Percentiles rank a stretch among this genome's conserved stretches.
Evolutionary conservation across 2,888 invertebrate species (phyloP).

Genomic region (Oligia strigilis): DNA sequence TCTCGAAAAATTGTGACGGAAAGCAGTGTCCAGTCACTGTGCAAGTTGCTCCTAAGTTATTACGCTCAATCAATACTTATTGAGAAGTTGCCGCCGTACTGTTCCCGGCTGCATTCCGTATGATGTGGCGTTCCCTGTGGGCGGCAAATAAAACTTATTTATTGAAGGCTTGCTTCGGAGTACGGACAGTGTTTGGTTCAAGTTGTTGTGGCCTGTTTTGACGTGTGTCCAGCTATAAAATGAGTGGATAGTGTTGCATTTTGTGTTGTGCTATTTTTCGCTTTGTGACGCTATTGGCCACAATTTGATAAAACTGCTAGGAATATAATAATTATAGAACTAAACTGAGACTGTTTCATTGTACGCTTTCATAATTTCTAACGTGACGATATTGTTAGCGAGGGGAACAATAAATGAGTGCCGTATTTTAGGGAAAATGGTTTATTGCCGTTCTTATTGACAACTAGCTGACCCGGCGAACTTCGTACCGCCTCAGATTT

Average conservation of each 20-base stretch:
- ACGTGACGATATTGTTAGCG: neutral
- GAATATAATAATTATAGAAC: neutral
- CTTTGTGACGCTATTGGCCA: neutral
- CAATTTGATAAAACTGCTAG: neutral
- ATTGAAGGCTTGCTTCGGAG: constrained; percentile 43
- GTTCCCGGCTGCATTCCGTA: constrained; percentile 63
- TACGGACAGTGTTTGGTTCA: constrained; percentile 35
- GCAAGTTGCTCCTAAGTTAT: constrained; percentile 66
- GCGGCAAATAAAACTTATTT: constrained; percentile 63
- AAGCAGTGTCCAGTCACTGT: constrained; percentile 63
- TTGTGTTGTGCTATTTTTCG: constrained; percentile 15
- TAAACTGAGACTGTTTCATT: neutral
- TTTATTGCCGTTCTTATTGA: too few species aligned
- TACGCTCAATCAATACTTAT: constrained; percentile 75
- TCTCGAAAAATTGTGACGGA: constrained; percentile 60
- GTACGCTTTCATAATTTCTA: neutral
- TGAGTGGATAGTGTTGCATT: constrained; percentile 31
- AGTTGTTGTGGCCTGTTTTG: constrained; percentile 37
- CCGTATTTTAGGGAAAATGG: too few species aligned
- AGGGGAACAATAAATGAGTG: too few species aligned
- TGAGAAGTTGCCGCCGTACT: constrained; percentile 63
- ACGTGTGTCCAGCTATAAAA: constrained; percentile 31
- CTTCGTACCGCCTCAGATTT: too few species aligned
- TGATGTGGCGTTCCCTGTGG: constrained; percentile 50
- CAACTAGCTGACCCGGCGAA: too few species aligned